phyloP scores from a whole-genome alignment of 2,113 vertebrate genomes.

The Phocoena sinus region DNA sequence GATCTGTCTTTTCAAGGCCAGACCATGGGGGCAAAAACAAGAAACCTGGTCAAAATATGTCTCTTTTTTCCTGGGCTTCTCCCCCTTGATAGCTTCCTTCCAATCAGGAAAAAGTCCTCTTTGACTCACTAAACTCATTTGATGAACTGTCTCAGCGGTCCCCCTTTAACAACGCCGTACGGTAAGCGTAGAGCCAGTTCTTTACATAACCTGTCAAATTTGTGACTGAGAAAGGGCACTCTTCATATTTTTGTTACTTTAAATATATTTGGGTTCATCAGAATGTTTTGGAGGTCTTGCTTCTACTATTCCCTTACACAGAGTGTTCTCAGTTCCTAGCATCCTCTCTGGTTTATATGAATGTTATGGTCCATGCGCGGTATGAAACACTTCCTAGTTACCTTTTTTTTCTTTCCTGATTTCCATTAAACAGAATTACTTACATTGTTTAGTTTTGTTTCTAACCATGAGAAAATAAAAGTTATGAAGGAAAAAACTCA shows the following conservation, averaged over 20 bases:
- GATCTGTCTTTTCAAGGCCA: neutral
- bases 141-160: neutral
- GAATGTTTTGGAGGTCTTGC: neutral
- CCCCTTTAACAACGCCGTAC: neutral
- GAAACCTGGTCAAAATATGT: neutral
- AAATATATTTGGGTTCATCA: neutral
- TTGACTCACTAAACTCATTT: neutral
- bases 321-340: neutral
- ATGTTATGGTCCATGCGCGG: neutral
- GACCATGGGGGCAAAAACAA: neutral
- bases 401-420: neutral
- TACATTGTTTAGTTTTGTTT: neutral
- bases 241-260: neutral
- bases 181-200: neutral
- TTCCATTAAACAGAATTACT: neutral
- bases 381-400: neutral
- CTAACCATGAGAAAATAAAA: neutral
- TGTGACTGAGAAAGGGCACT: neutral
- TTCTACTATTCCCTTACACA: neutral
- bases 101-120: neutral
- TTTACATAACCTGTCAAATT: neutral
- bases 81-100: neutral
- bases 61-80: neutral
- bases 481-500: neutral
- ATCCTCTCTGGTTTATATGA: neutral